phyloP scores from a whole-genome alignment of 2,113 vertebrate genomes.

The Odobenus rosmarus region DNA sequence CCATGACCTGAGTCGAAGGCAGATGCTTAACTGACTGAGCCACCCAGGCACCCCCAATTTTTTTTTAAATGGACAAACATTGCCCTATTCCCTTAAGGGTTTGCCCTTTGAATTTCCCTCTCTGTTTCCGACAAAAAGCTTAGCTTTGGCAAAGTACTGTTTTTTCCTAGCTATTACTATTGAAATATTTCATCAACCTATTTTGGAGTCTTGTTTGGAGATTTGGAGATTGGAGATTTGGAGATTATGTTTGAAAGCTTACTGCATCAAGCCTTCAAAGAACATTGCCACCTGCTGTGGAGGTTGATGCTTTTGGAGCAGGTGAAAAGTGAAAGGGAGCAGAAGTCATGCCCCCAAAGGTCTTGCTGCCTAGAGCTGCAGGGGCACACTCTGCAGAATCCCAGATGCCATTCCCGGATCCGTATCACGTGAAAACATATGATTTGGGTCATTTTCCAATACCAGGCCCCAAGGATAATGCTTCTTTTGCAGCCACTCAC shows the following conservation, averaged over 20 bases:
- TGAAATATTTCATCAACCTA: constrained; percentile 17
- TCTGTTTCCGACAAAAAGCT: constrained; percentile 2
- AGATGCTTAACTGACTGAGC: not conserved
- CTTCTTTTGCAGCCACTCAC: not conserved
- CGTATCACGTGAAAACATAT: not conserved
- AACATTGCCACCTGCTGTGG: not conserved
- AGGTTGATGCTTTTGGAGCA: not conserved
- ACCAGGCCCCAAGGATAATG: not conserved
- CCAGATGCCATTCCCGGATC: not conserved
- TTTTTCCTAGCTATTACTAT: not conserved
- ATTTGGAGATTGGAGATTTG: not conserved
- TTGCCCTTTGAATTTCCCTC: constrained; percentile 30
- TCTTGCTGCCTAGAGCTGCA: not conserved
- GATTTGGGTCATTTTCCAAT: not conserved
- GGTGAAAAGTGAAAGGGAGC: not conserved
- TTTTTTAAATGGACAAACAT: not conserved
- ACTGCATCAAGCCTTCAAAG: not conserved
- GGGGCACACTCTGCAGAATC: not conserved
- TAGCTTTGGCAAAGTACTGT: not conserved
- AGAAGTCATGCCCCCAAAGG: not conserved
- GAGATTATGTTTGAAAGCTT: not conserved
- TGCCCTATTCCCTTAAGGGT: not conserved
- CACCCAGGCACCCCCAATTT: not conserved
- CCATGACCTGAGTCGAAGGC: not conserved
- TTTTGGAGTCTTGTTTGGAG: not conserved